These are phyloP conservation scores for Prunella fulvescens DNA, from an alignment of 2,113 vertebrate genomes.

Conservation along the genomic window DNA sequence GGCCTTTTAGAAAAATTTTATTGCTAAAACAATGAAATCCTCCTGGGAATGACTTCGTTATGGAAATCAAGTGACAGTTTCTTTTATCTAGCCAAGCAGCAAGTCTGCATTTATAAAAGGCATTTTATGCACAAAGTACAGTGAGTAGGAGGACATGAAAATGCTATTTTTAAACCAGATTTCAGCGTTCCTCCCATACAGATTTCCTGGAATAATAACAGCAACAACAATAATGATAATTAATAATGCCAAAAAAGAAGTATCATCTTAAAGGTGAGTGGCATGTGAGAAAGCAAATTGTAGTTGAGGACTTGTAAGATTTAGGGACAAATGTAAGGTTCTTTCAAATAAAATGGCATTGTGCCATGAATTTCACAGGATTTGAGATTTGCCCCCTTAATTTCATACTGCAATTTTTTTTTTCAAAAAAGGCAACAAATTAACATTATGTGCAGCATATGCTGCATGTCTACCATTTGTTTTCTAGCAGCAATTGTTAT, in stretches of 20 bases:
- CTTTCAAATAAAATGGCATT: not conserved
- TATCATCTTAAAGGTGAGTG: conserved; percentile 59
- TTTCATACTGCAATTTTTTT: not conserved
- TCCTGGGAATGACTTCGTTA: conserved; percentile 74
- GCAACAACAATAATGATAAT: conserved; percentile 71
- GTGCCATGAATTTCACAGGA: not conserved
- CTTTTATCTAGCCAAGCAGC: conserved; percentile 77
- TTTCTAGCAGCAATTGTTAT: not conserved
- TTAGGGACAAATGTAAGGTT: not conserved
- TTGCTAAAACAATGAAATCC: conserved; percentile 79
- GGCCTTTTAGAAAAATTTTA: conserved; percentile 74
- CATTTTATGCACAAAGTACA: conserved; percentile 68
- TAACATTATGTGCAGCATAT: not conserved
- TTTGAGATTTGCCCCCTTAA: not conserved
- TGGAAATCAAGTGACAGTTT: conserved; percentile 77
- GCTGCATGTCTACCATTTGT: not conserved
- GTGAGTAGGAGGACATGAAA: conserved; percentile 74
- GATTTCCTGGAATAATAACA: conserved; percentile 67
- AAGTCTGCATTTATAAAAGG: conserved; percentile 79
- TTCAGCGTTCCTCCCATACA: conserved; percentile 68
- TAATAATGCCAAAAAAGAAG: conserved; percentile 55
- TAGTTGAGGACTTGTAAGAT: not conserved
- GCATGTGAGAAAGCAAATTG: conserved; percentile 4
- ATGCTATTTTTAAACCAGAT: conserved; percentile 78
- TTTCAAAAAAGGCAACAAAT: not conserved